A percentile compares a stretch with the other conserved stretches of the same genome.
phyloP scores from a whole-genome alignment of 2,888 invertebrate genomes.

The Pinctada fucata region DNA sequence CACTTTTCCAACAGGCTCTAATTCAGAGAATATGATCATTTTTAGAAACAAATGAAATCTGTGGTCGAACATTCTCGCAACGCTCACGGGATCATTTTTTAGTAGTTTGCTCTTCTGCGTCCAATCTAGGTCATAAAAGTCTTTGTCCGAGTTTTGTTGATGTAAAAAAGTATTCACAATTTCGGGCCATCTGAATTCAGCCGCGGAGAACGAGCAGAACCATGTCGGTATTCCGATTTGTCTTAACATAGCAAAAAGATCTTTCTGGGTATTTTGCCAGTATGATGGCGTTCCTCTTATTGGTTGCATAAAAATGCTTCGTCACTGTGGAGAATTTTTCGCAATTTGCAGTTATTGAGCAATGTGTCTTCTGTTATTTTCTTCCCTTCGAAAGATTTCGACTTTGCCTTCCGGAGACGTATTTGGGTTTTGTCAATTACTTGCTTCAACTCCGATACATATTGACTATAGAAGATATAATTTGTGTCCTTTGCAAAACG shows the following conservation, averaged over 20 bases:
- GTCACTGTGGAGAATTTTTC: conserved; percentile 11
- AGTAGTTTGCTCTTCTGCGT: conserved; percentile 29
- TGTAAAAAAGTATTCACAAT: conserved; percentile 20
- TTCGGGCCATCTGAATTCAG: conserved; percentile 25
- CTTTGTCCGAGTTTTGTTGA: conserved; percentile 16
- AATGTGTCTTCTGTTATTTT: conserved; percentile 25
- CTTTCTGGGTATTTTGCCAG: too few relatives aligned
- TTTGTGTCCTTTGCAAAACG: conserved; percentile 31
- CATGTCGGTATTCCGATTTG: too few relatives aligned
- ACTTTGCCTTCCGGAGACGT: conserved; percentile 32
- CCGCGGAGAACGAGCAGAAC: not conserved
- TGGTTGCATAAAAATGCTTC: conserved; percentile 26
- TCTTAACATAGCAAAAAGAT: too few relatives aligned
- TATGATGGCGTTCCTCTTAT: conserved; percentile 29
- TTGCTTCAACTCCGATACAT: conserved; percentile 31
- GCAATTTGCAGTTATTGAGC: conserved; percentile 17
- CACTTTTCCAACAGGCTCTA: conserved; percentile 8
- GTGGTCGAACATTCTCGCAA: conserved; percentile 34
- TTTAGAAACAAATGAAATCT: conserved; percentile 24
- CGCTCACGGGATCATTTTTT: conserved; percentile 30
- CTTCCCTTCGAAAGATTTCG: conserved; percentile 7
- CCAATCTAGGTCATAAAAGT: conserved; percentile 27
- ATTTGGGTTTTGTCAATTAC: conserved; percentile 5
- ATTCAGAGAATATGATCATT: conserved; percentile 18
- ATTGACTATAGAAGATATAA: conserved; percentile 38